Percentiles rank a stretch among this genome's conserved stretches.
Evolutionary conservation across 2,797 vertebrate species (phyloP).

Genomic region (Meriones psammophilus): DNA sequence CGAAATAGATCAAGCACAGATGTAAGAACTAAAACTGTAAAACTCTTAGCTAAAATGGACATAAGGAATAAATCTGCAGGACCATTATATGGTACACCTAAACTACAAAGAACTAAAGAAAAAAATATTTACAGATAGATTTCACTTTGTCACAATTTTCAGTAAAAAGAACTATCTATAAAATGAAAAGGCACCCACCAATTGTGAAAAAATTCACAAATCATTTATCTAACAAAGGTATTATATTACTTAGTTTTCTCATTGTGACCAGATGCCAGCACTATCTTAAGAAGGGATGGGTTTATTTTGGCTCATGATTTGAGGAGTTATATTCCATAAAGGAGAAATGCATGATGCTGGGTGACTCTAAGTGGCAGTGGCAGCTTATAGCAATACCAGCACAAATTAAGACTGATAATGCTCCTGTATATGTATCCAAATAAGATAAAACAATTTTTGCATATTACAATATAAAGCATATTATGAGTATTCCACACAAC

Average conservation of each 20-base stretch:
- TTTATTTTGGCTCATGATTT: not conserved
- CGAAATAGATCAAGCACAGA: slow-evolving; percentile 12
- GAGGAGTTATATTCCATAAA: not conserved
- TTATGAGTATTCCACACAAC: too few relatives aligned
- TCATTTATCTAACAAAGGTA: not conserved
- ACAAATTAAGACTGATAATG: too few relatives aligned
- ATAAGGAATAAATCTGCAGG: not conserved
- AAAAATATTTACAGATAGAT: not conserved
- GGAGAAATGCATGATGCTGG: not conserved
- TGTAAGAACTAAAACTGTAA: not conserved
- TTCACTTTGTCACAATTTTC: not conserved
- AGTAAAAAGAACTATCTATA: not conserved
- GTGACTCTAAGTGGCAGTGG: too few relatives aligned
- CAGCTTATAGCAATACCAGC: too few relatives aligned
- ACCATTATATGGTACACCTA: not conserved
- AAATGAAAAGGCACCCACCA: not conserved
- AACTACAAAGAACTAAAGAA: not conserved
- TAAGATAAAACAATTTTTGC: too few relatives aligned
- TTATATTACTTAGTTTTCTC: not conserved
- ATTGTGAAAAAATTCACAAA: slow-evolving; percentile 1
- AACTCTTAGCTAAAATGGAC: slow-evolving; percentile 26
- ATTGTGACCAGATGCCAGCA: not conserved
- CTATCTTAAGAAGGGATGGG: not conserved
- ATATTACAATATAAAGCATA: too few relatives aligned
- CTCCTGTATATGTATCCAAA: too few relatives aligned